Percentiles rank a stretch among this genome's conserved stretches.
Conservation (phyloP, 92 coral and sea anemone genomes). For the Virgularia gustaviana region DNA sequence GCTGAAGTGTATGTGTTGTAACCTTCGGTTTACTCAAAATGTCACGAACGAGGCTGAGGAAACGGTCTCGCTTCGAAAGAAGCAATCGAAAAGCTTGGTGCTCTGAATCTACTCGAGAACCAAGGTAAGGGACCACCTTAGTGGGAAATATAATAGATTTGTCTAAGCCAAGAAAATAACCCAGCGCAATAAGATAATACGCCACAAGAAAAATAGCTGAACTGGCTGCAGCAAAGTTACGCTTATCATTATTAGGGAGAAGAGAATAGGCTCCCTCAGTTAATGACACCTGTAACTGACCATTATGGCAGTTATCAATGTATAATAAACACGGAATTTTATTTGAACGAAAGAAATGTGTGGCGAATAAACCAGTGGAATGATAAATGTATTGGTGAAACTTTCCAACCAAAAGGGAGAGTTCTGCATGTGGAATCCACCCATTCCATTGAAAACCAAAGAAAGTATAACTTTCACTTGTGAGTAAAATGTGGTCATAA, state of each 20-base stretch:
- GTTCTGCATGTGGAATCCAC: slow-evolving; percentile 46
- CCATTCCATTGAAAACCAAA: slow-evolving; percentile 60
- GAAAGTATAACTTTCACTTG: slow-evolving; percentile 15
- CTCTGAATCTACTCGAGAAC: slow-evolving; percentile 35
- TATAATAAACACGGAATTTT: slow-evolving; percentile 39
- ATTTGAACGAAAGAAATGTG: slow-evolving; percentile 28
- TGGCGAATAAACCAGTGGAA: slow-evolving; percentile 51
- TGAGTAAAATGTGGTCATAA: background rate
- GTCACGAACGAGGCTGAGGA: slow-evolving; percentile 17
- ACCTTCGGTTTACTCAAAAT: slow-evolving; percentile 2
- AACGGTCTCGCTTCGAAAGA: slow-evolving; percentile 25
- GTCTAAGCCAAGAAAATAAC: too few species aligned
- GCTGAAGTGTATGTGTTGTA: slow-evolving; percentile 27
- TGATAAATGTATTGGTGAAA: slow-evolving; percentile 42
- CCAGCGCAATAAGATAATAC: slow-evolving; percentile 19
- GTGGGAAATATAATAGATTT: slow-evolving; percentile 14
- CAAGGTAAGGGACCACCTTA: slow-evolving; percentile 42
- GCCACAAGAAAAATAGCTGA: background rate
- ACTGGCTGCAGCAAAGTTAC: background rate
- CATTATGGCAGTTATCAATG: slow-evolving; percentile 26
- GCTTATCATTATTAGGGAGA: slow-evolving; percentile 1
- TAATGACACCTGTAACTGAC: slow-evolving; percentile 11
- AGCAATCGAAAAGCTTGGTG: slow-evolving; percentile 30
- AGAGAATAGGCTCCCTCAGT: background rate
- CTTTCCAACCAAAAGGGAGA: slow-evolving; percentile 62